Percentiles rank a stretch among this genome's conserved stretches.
Evolutionary conservation across 1,140 invertebrate genomes (phyloP).

Genomic region (Cryptotermes secundus): DNA sequence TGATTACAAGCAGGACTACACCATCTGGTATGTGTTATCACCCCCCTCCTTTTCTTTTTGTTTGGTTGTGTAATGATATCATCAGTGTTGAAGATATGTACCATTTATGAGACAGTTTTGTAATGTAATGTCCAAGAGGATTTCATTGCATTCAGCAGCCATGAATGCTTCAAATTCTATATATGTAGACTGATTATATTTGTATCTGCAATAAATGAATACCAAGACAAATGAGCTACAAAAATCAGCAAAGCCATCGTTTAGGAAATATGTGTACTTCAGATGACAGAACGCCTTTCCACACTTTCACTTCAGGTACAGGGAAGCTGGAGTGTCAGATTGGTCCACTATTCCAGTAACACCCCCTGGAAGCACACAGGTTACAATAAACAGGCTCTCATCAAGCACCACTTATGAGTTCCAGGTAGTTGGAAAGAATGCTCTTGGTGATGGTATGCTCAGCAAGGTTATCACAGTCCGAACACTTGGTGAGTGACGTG

Average conservation of each 20-base stretch:
- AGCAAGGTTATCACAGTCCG: slow-evolving; percentile 87
- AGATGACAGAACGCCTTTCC: too few relatives aligned
- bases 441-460: slow-evolving; percentile 91
- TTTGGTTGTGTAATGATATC: too few relatives aligned
- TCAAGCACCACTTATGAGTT: slow-evolving; percentile 94
- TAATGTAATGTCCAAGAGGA: too few relatives aligned
- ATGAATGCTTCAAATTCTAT: too few relatives aligned
- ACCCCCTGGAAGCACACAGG: slow-evolving; percentile 82
- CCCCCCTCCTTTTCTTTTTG: neutral
- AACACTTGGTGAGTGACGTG: slow-evolving; percentile 76
- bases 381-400: slow-evolving; percentile 86
- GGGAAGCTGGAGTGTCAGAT: slow-evolving; percentile 76
- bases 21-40: slow-evolving; percentile 70
- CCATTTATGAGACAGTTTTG: too few relatives aligned
- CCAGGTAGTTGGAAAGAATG: slow-evolving; percentile 92
- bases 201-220: too few relatives aligned
- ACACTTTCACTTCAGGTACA: slow-evolving; percentile 57
- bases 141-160: too few relatives aligned
- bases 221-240: too few relatives aligned
- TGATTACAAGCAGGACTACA: slow-evolving; percentile 91
- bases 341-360: slow-evolving; percentile 93
- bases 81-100: too few relatives aligned
- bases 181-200: too few relatives aligned
- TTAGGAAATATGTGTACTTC: neutral
- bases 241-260: too few relatives aligned